Evolutionary conservation across 1,140 invertebrate species (phyloP), one percentile per base, ranked within the genome.

Genomic region (Gonatopus flavifemur): DNA sequence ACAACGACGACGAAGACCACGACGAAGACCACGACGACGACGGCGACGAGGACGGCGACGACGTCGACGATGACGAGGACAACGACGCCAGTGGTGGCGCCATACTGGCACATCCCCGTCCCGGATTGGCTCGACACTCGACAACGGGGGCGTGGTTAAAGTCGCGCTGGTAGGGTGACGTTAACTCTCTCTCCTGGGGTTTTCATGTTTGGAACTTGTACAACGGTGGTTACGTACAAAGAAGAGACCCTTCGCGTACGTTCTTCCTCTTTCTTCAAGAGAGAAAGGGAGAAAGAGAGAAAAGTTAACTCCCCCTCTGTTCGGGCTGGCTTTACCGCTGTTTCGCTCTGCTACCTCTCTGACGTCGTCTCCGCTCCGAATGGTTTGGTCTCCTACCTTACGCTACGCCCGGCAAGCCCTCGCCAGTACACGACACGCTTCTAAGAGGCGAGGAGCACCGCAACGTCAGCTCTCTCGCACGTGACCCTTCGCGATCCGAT

Each of bases 91-190:
- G 53, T n/a, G 57, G 49, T 66, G 60, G 66, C 73, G 74, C 74
- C 74, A 76, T 76, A 64, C 66, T 74, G 72, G 55, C 52, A 49
- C 20, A n/a, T n/a, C n/a, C n/a, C n/a, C n/a, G n/a, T n/a, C n/a
- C 12, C 12, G 39, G 60, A 76, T 76, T 76, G 72, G 73, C n/a
- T 55, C 52, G 47, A 25, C 21, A 10, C 13, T n/a, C 39, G 31
- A 52, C 36, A 36, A 18, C 24, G 21, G 62, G 44, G 72, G 70
- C 58, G 67, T 63, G 62, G 51, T 40, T 32, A 22, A 7, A 1
- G 8, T 10, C 10, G 1, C 3, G 3, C 1, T 22, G 58, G 56
- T 61, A 52, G 69, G 66, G 55, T n/a, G 49, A 35, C 6, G 36
- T 28, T 28, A 6, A 12, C 25, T 12, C 6, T 28, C 25, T 6